Percentiles rank a stretch among this genome's conserved stretches.
These are phyloP conservation scores for Pampusana beccarii DNA, from an alignment of 2,113 vertebrate genomes.

Conservation along the genomic window DNA sequence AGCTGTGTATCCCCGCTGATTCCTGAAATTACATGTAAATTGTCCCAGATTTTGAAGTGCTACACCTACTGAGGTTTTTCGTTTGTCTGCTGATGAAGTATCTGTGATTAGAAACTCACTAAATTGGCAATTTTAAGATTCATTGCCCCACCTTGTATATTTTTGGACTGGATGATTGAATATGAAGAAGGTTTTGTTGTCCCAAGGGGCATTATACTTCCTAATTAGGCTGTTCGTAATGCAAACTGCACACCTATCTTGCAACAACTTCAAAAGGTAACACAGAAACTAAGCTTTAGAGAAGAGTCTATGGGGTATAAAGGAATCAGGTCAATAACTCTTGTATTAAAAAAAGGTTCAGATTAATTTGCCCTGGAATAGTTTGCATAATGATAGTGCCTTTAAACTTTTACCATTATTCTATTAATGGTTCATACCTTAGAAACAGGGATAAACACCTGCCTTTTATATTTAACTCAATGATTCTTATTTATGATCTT, in stretches of 20 bases:
- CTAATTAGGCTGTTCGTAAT: conserved; percentile 68
- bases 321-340: conserved; percentile 69
- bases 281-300: conserved; percentile 48
- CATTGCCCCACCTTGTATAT: conserved; percentile 58
- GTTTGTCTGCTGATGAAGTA: conserved; percentile 79
- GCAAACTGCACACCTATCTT: conserved; percentile 57
- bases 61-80: conserved; percentile 75
- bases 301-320: conserved; percentile 52
- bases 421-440: background rate
- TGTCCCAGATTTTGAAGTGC: conserved; percentile 79
- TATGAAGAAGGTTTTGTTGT: conserved; percentile 50
- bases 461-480: background rate
- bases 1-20: conserved; percentile 80
- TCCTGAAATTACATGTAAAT: conserved; percentile 79
- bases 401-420: conserved; percentile 6
- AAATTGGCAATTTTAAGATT: conserved; percentile 75
- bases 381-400: background rate
- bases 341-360: conserved; percentile 52
- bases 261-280: conserved; percentile 68
- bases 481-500: background rate
- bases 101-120: conserved; percentile 76
- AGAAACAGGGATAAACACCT: background rate
- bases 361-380: background rate
- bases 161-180: conserved; percentile 54
- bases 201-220: conserved; percentile 34